Evolutionary conservation across 2,888 invertebrate species (phyloP).

Genomic region (Pseudeuparius sepicola): DNA sequence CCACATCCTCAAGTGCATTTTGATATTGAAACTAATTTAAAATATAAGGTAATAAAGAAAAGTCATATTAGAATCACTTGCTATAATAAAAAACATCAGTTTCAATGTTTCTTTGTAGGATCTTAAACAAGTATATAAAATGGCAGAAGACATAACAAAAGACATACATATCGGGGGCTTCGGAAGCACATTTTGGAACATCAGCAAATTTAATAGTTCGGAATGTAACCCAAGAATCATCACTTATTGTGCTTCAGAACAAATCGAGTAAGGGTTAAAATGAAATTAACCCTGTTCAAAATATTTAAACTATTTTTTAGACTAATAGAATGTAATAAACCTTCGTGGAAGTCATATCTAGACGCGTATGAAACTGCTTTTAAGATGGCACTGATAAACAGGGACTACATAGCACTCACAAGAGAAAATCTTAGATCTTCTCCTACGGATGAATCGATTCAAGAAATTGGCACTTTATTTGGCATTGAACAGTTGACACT

Average conservation of each 20-base stretch:
- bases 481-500: slow-evolving; percentile 44
- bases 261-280: slow-evolving; percentile 38
- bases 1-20: slow-evolving; percentile 41
- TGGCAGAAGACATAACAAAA: slow-evolving; percentile 41
- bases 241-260: slow-evolving; percentile 42
- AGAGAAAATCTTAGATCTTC: slow-evolving; percentile 31
- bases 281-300: no score
- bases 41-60: slow-evolving; percentile 25
- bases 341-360: slow-evolving; percentile 43
- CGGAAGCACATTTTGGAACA: slow-evolving; percentile 40
- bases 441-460: slow-evolving; percentile 46
- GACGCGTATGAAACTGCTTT: slow-evolving; percentile 45
- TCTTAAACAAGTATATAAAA: slow-evolving; percentile 41
- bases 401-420: slow-evolving; percentile 27
- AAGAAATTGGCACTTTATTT: slow-evolving; percentile 43
- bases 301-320: no score
- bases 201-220: slow-evolving; percentile 42
- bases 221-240: slow-evolving; percentile 39
- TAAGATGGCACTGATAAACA: slow-evolving; percentile 34
- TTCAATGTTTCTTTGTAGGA: slow-evolving; percentile 35
- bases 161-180: slow-evolving; percentile 41
- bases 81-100: no score
- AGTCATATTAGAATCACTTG: slow-evolving; percentile 1
- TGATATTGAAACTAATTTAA: slow-evolving; percentile 28
- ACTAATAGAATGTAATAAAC: slow-evolving; percentile 42